A percentile compares a stretch with the other conserved stretches of the same genome.
Evolutionary conservation across 2,113 vertebrate genomes (phyloP).

Genomic region (Sprattus sprattus): DNA sequence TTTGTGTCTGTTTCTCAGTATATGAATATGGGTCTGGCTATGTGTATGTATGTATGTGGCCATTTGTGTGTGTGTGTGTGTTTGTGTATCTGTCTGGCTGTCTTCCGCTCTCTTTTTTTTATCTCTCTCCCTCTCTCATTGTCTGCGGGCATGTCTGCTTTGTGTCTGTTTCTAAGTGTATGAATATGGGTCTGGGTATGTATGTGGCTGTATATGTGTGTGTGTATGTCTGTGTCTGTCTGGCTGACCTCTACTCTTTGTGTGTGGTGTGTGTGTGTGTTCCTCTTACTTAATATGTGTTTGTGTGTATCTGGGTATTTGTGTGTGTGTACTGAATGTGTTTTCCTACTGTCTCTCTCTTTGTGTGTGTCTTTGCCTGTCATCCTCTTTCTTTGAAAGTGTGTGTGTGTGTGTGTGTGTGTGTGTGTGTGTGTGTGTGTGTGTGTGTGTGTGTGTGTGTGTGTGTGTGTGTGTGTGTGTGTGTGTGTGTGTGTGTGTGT

Average conservation of each 20-base stretch:
- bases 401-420: conserved; percentile 1
- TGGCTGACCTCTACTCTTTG: background rate
- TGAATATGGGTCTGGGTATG: no score
- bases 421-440: conserved; percentile 24
- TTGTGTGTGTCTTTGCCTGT: background rate
- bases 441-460: background rate
- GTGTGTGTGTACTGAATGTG: background rate
- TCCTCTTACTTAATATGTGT: no score
- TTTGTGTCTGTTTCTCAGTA: background rate
- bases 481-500: conserved; percentile 19
- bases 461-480: conserved; percentile 20
- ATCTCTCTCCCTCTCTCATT: background rate
- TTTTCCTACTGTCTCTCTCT: background rate
- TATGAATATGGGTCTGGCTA: background rate
- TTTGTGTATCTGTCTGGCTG: background rate
- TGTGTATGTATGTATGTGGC: background rate
- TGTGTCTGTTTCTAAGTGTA: no score
- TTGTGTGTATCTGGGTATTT: background rate
- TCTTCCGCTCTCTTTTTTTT: background rate
- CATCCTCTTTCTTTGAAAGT: conserved; percentile 13
- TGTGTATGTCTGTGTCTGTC: background rate
- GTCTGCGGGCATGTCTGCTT: no score
- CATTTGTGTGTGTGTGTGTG: background rate
- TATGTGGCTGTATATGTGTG: no score
- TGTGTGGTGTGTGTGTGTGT: background rate